phyloP scores from a whole-genome alignment of 2,113 vertebrate genomes.

The Syrrhaptes paradoxus region DNA sequence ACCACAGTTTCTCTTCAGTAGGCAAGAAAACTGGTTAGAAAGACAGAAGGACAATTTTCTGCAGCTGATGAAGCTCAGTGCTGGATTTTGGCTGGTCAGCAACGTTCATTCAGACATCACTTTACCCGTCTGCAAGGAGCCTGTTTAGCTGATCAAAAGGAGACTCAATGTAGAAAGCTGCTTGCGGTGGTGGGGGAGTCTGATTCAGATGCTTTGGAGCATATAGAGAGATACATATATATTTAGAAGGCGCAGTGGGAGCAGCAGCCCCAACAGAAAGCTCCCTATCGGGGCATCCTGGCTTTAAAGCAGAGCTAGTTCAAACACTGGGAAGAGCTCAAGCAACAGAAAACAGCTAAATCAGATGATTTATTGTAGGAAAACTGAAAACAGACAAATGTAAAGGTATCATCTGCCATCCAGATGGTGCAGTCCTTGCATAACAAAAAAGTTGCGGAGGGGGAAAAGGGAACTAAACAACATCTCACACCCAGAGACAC shows the following conservation, averaged over 20 bases:
- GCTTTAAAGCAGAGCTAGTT: slow-evolving; percentile 37
- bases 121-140: not conserved
- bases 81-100: not conserved
- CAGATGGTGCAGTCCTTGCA: slow-evolving; percentile 36
- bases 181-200: not conserved
- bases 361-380: slow-evolving; percentile 49
- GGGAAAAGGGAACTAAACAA: not conserved
- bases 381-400: slow-evolving; percentile 47
- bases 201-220: not conserved
- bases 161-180: not conserved
- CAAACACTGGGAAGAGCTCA: slow-evolving; percentile 27
- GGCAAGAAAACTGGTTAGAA: not conserved
- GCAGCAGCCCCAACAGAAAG: slow-evolving; percentile 9
- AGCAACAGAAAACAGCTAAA: slow-evolving; percentile 36
- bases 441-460: not conserved
- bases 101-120: not conserved
- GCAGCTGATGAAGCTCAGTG: not conserved
- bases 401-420: slow-evolving; percentile 64
- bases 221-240: not conserved
- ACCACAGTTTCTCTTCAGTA: not conserved
- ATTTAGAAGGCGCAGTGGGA: slow-evolving; percentile 8
- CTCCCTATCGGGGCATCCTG: not conserved
- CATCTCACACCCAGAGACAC: not conserved
- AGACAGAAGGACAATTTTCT: not conserved
- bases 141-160: not conserved